These are phyloP conservation scores for Asbolus verrucosus DNA, from an alignment of 1,140 invertebrate species.

Conservation along the genomic window DNA sequence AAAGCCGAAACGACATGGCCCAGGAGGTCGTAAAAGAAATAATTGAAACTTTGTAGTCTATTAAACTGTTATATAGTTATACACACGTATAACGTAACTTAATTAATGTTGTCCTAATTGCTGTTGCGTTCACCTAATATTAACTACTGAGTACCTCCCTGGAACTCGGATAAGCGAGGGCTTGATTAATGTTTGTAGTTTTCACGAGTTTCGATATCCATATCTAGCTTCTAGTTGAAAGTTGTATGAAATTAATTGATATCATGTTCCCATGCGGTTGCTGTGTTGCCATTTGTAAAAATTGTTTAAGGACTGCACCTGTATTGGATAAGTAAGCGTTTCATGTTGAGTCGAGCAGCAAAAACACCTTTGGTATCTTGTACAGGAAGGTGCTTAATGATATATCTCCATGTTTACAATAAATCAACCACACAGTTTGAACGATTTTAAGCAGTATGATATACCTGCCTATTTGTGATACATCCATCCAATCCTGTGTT, in stretches of 20 bases:
- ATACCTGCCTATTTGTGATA: no score
- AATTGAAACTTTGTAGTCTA: not conserved
- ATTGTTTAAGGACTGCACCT: constrained; percentile 17
- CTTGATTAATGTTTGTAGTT: constrained; percentile 30
- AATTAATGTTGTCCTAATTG: constrained; percentile 4
- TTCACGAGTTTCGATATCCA: constrained; percentile 17
- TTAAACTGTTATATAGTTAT: not conserved
- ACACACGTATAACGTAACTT: no score
- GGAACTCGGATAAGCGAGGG: not conserved
- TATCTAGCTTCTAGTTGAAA: constrained; percentile 18
- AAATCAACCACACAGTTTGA: no score
- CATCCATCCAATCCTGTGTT: no score
- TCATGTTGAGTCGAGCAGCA: no score
- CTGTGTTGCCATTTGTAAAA: not conserved
- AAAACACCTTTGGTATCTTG: no score
- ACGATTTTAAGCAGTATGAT: no score
- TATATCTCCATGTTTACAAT: no score
- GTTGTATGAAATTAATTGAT: constrained; percentile 22
- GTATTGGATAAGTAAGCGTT: no score
- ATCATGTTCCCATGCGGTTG: constrained; percentile 11
- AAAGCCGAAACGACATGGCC: no score
- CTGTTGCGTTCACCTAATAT: not conserved
- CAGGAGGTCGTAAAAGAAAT: not conserved
- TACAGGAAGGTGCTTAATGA: no score
- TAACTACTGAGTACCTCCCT: not conserved